These are phyloP conservation scores for Zaprionus gabonicus DNA, from an alignment of 1,140 invertebrate species.

Conservation along the genomic window DNA sequence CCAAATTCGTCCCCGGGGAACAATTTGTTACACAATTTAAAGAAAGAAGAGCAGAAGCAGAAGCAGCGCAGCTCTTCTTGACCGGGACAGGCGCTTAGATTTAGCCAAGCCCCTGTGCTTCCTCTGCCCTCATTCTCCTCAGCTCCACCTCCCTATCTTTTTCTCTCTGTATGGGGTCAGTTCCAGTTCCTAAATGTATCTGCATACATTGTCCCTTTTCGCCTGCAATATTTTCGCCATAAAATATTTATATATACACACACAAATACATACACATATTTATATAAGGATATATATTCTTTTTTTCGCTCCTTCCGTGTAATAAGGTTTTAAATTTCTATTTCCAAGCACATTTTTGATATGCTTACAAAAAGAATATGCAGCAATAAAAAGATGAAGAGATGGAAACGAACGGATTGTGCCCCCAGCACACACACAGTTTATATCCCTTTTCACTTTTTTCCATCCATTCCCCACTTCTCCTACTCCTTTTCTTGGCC, in stretches of 20 bases:
- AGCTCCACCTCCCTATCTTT: neutral
- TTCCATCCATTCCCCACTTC: neutral
- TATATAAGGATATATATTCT: slow-evolving; percentile 15
- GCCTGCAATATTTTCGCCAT: slow-evolving; percentile 77
- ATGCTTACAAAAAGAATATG: slow-evolving; percentile 60
- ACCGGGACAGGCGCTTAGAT: slow-evolving; percentile 57
- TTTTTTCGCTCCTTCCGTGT: slow-evolving; percentile 34
- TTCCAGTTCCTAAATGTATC: slow-evolving; percentile 41
- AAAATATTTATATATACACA: slow-evolving; percentile 73
- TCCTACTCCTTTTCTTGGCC: neutral
- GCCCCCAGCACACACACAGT: neutral
- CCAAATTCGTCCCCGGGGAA: slow-evolving; percentile 82
- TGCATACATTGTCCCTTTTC: slow-evolving; percentile 76
- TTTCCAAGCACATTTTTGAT: slow-evolving; percentile 74
- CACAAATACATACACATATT: slow-evolving; percentile 23
- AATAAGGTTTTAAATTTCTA: slow-evolving; percentile 82
- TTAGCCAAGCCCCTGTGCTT: slow-evolving; percentile 50
- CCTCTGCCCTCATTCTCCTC: neutral
- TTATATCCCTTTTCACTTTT: slow-evolving; percentile 17
- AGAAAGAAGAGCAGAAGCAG: slow-evolving; percentile 41
- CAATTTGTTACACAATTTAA: slow-evolving; percentile 83
- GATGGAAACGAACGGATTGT: slow-evolving; percentile 32
- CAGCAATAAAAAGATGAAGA: slow-evolving; percentile 60
- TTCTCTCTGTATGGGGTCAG: slow-evolving; percentile 46
- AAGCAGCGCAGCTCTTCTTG: slow-evolving; percentile 33